Conservation (phyloP, 2,888 invertebrate species). For the Lobophora halterata region DNA sequence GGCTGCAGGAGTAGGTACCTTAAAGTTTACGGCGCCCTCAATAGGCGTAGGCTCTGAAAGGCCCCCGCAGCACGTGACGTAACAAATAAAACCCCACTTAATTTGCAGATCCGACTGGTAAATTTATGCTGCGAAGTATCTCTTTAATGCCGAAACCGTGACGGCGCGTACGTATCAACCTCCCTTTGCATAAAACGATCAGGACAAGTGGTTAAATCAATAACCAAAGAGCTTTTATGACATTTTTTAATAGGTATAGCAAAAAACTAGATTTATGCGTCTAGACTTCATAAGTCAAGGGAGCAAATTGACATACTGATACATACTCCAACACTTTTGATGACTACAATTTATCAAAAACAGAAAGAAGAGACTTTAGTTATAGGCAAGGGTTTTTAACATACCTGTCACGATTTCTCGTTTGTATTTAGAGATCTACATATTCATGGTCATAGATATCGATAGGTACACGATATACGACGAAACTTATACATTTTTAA, state of each 20-base stretch:
- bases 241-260: too few species aligned
- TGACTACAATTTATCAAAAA: too few species aligned
- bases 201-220: slow-evolving; percentile 60
- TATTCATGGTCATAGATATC: too few species aligned
- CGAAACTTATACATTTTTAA: slow-evolving; percentile 9
- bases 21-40: slow-evolving; percentile 51
- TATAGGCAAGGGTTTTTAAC: too few species aligned
- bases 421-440: too few species aligned
- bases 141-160: slow-evolving; percentile 72
- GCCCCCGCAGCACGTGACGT: slow-evolving; percentile 60
- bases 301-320: too few species aligned
- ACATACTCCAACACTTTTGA: too few species aligned
- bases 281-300: too few species aligned
- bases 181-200: slow-evolving; percentile 50
- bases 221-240: slow-evolving; percentile 52
- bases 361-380: too few species aligned
- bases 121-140: slow-evolving; percentile 75
- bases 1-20: slow-evolving; percentile 35
- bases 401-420: too few species aligned
- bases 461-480: too few species aligned
- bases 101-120: slow-evolving; percentile 68
- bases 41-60: slow-evolving; percentile 52
- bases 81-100: slow-evolving; percentile 77
- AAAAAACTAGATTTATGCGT: too few species aligned
- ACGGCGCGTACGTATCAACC: slow-evolving; percentile 72